phyloP scores from a whole-genome alignment of 2,888 invertebrate genomes.

The Caenorhabditis virilis region DNA sequence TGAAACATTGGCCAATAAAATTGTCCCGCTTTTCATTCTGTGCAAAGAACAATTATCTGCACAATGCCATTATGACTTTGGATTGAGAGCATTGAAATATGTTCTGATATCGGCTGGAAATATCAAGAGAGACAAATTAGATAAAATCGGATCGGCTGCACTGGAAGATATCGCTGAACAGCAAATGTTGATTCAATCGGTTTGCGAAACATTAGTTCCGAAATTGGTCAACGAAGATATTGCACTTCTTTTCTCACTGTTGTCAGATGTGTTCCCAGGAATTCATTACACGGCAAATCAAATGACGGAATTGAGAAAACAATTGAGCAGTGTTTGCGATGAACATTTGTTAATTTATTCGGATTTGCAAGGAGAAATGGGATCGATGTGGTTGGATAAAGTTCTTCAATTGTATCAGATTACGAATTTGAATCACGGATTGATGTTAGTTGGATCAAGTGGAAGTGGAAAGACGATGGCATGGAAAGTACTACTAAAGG shows the following conservation, averaged over 20 bases:
- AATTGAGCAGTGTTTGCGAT: conserved; percentile 63
- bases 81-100: conserved; percentile 92
- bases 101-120: conserved; percentile 97
- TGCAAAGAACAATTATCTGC: conserved; percentile 82
- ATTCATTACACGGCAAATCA: conserved; percentile 78
- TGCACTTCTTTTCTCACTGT: conserved; percentile 89
- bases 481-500: conserved; percentile 78
- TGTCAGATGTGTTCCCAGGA: conserved; percentile 99
- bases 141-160: conserved; percentile 75
- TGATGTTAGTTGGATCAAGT: conserved; percentile 87
- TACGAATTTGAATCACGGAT: conserved; percentile 94
- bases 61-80: conserved; percentile 97
- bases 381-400: conserved; percentile 59
- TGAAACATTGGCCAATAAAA: conserved; percentile 96
- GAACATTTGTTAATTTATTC: conserved; percentile 63
- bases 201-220: conserved; percentile 99
- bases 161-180: conserved; percentile 76
- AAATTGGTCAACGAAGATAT: conserved; percentile 99
- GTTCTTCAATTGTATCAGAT: conserved; percentile 98
- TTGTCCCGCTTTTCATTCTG: conserved; percentile 95
- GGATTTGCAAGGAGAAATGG: conserved; percentile 57
- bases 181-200: conserved; percentile 92
- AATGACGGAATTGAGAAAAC: conserved; percentile 60
- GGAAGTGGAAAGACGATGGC: conserved; percentile 67
- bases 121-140: conserved; percentile 95